Percentiles rank a stretch among this genome's conserved stretches.
Evolutionary conservation across 2,113 vertebrate species (phyloP).

Genomic region (Himantopus leucocephalus): DNA sequence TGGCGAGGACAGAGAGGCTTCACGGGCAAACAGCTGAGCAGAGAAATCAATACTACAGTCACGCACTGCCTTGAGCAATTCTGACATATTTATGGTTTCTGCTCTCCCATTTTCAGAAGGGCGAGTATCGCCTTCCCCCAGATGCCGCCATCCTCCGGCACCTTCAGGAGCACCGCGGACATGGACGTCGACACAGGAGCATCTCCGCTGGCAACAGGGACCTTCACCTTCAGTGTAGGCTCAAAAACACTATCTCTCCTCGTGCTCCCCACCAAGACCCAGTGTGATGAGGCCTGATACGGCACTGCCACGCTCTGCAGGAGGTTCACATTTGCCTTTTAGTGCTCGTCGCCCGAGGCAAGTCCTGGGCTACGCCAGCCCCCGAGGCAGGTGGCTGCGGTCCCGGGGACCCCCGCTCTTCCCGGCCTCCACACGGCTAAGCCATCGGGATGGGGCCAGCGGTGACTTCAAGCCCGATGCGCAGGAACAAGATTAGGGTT

Average conservation of each 20-base stretch:
- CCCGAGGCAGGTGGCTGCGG: rapidly evolving
- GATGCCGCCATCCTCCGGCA: rapidly evolving
- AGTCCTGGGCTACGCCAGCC: background rate
- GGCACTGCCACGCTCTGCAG: rapidly evolving
- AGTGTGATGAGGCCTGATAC: rapidly evolving
- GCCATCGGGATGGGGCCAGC: background rate
- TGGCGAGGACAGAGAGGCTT: background rate
- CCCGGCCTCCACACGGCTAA: background rate
- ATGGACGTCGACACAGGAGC: rapidly evolving
- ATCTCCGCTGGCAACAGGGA: background rate
- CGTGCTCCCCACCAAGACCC: rapidly evolving
- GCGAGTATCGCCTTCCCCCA: rapidly evolving
- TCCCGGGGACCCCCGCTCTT: rapidly evolving
- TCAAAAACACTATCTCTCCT: background rate
- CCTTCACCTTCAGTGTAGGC: background rate
- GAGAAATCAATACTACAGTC: background rate
- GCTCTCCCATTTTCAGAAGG: rapidly evolving
- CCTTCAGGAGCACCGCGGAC: rapidly evolving
- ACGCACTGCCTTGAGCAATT: background rate
- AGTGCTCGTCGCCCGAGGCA: background rate
- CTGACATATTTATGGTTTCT: background rate
- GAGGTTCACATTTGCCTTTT: rapidly evolving
- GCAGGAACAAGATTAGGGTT: conserved; percentile 13
- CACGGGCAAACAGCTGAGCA: background rate
- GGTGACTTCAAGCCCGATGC: background rate